Base-by-base conservation (phyloP, 2,797 vertebrate species). In the Oryzias dopingdopingensis region DNA sequence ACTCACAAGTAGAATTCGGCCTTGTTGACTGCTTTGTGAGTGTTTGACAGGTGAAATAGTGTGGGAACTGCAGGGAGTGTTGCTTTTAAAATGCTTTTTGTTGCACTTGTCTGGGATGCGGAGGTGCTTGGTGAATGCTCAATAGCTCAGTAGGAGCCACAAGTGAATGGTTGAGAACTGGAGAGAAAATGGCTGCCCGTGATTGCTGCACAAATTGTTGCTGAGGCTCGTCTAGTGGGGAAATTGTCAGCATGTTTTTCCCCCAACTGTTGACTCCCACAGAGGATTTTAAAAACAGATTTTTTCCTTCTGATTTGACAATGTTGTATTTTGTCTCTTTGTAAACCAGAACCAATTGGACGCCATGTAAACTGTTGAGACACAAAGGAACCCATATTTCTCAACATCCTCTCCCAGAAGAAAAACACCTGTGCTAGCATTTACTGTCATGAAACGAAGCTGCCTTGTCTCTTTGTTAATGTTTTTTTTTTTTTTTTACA, bases 31-130 rank as follows among this genome's bases (percentile, higher is more conserved):
- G 83, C 85, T 87, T 87, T 89, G 86, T 88, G 82, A 85, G 84
- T 56, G 20, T 77, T 85, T 89, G 89, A 90, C 89, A 90, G 89
- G 89, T 90, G 88, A 90, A 89, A 89, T 89, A 90, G 86, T 90
- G 89, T 90, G 89, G 89, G 89, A 90, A 90, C 86, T 73, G 76
- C 71, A 5, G 82, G 85, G 86, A 88, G 79, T 77, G 85, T 77
- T 82, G 67, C 83, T 83, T 47, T 85, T 83, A 85, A 86, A 90
- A 87, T 77, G 81, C 84, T 88, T 88, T 89, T 88, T 88, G 89
- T 90, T 74, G 83, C 60, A 70, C 86, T 85, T 88, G 89, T 89
- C 80, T 78, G 77, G 70, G 77, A 86, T 79, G 76, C 81, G 79
- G 88, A 86, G 86, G 83, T 88, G 81, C 83, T 52, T 55, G 58